Evolutionary conservation across 2,888 invertebrate genomes (phyloP), one percentile per base, ranked within the genome.

Genomic region (Caprella mutica): DNA sequence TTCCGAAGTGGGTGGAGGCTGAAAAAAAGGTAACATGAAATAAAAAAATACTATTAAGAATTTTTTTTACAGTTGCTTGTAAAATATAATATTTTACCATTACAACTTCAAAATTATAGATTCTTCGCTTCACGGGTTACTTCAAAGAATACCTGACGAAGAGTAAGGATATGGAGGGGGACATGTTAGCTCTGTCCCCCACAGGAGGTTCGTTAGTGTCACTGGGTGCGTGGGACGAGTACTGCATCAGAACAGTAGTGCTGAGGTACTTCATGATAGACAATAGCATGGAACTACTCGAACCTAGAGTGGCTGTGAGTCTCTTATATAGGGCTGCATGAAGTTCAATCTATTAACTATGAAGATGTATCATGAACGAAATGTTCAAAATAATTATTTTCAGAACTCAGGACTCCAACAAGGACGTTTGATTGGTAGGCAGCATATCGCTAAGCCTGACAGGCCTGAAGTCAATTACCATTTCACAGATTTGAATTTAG

Each of bases 321-420:
- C 12, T 24, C n/a, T 23, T n/a, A n/a, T n/a, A n/a, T n/a, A n/a
- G n/a, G n/a, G n/a, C n/a, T n/a, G n/a, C n/a, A n/a, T n/a, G n/a
- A n/a, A n/a, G n/a, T n/a, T n/a, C n/a, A n/a, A n/a, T n/a, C n/a
- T n/a, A n/a, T n/a, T n/a, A n/a, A n/a, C n/a, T n/a, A n/a, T n/a
- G n/a, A n/a, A n/a, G n/a, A n/a, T n/a, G n/a, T n/a, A n/a, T n/a
- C n/a, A n/a, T n/a, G n/a, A n/a, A n/a, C n/a, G n/a, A n/a, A n/a
- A n/a, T n/a, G 8, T 33, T 33, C 14, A 8, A 8, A 14, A 33
- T 33, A 33, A 9, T 33, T 33, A 9, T 14, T 14, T 14, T 3
- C 54, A 63, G 64, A 64, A 59, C 48, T 60, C 58, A 1, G 64
- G 64, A 19, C 38, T 59, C 8, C 50, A 55, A n/a, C 59, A 64